Conservation (phyloP, 2,113 vertebrate species). For the Jaculus jaculus region DNA sequence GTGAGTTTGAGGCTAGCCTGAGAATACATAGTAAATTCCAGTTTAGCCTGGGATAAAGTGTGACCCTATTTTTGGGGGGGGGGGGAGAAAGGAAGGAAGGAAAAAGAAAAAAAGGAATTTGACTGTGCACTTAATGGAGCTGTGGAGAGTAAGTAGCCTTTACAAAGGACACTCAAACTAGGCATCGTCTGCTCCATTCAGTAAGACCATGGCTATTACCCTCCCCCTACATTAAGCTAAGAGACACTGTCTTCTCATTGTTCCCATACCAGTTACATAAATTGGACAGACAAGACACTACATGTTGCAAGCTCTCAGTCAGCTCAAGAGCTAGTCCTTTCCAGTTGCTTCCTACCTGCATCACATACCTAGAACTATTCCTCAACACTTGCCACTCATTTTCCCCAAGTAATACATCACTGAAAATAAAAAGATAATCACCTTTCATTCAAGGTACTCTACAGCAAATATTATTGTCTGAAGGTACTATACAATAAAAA, state of each 20-base stretch:
- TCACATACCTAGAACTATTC: not conserved
- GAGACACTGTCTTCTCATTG: constrained; percentile 1
- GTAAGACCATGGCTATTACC: not conserved
- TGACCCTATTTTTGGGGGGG: too few species aligned
- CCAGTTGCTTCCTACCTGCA: not conserved
- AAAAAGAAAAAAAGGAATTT: too few species aligned
- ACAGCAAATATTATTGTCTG: not conserved
- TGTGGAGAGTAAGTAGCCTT: too few species aligned
- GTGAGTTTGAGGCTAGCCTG: too few species aligned
- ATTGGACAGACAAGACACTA: not conserved
- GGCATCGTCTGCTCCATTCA: not conserved
- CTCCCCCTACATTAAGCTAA: not conserved
- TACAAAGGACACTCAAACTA: not conserved
- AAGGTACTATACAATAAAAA: not conserved
- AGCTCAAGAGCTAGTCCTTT: not conserved
- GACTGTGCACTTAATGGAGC: too few species aligned
- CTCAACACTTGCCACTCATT: not conserved
- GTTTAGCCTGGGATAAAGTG: too few species aligned
- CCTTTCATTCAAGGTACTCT: not conserved
- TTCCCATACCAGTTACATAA: not conserved
- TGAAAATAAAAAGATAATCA: not conserved
- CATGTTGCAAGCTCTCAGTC: not conserved
- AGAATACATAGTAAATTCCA: too few species aligned
- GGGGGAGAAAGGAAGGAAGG: too few species aligned
- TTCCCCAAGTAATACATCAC: not conserved